Evolutionary conservation across 2,797 vertebrate genomes (phyloP).

Genomic region (Ctenosaura bakeri): DNA sequence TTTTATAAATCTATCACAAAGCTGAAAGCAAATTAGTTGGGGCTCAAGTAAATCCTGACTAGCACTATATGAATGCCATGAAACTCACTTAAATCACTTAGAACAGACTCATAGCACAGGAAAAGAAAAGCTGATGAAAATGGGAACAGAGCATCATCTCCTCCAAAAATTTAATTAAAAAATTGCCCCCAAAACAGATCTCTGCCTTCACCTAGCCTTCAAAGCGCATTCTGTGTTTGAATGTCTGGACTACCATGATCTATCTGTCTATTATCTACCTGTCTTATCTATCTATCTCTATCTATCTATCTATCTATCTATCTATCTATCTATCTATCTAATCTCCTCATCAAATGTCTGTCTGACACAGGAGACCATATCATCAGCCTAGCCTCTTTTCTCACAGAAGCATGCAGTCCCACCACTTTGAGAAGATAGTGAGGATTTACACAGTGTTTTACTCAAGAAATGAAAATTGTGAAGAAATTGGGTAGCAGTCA

Average conservation of each 20-base stretch:
- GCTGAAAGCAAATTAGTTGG: constrained; percentile 41
- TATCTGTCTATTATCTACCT: too few species aligned
- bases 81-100: background rate
- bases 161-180: background rate
- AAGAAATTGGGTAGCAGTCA: too few species aligned
- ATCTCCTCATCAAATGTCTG: background rate
- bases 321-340: too few species aligned
- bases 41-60: constrained; percentile 36
- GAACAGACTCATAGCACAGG: background rate
- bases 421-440: too few species aligned
- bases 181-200: background rate
- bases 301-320: too few species aligned
- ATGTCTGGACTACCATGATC: background rate
- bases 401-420: too few species aligned
- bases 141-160: background rate
- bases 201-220: background rate
- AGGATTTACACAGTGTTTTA: too few species aligned
- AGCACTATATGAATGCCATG: constrained; percentile 4
- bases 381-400: too few species aligned
- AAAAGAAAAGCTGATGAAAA: background rate
- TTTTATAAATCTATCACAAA: constrained; percentile 34
- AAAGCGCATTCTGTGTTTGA: background rate
- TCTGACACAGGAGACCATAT: background rate
- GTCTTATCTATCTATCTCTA: too few species aligned
- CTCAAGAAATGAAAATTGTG: too few species aligned